Conservation (phyloP, 2,113 vertebrate genomes). For the Scartelaos histophorus region DNA sequence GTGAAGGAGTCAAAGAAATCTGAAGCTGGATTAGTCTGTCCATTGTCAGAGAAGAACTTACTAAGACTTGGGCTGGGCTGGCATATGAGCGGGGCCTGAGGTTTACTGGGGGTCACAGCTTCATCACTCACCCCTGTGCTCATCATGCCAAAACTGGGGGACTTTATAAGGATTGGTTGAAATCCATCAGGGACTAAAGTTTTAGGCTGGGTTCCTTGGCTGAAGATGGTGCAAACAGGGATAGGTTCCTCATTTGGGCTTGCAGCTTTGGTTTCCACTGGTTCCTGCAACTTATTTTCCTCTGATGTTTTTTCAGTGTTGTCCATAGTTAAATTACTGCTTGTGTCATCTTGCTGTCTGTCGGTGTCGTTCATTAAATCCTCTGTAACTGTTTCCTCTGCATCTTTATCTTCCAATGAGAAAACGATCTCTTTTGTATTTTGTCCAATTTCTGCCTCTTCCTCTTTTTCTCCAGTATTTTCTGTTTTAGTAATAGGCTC, state of each 20-base stretch:
- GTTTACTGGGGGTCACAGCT: constrained; percentile 79
- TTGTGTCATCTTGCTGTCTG: background rate
- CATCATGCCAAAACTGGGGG: constrained; percentile 87
- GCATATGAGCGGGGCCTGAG: constrained; percentile 80
- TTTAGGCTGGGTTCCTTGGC: constrained; percentile 74
- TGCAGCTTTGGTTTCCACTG: constrained; percentile 12
- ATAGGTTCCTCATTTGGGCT: constrained; percentile 74
- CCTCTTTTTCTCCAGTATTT: constrained; percentile 8
- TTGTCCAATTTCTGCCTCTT: constrained; percentile 41
- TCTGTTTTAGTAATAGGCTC: constrained; percentile 22
- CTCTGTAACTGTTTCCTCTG: constrained; percentile 17
- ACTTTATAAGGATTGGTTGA: constrained; percentile 93
- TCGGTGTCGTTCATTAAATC: constrained; percentile 28
- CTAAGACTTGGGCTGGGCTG: constrained; percentile 98
- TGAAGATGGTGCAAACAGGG: constrained; percentile 96
- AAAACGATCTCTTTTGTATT: constrained; percentile 65
- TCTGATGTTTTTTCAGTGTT: constrained; percentile 28
- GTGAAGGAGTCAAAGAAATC: constrained; percentile 99
- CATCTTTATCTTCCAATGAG: constrained; percentile 33
- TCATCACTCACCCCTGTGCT: constrained; percentile 44
- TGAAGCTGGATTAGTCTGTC: constrained; percentile 81
- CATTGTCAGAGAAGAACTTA: constrained; percentile 90
- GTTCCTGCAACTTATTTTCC: constrained; percentile 16
- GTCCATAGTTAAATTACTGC: constrained; percentile 18
- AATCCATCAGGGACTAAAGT: constrained; percentile 87